These are phyloP conservation scores for Aleiodes sp. DNA, from an alignment of 1,140 invertebrate genomes.

Conservation along the genomic window DNA sequence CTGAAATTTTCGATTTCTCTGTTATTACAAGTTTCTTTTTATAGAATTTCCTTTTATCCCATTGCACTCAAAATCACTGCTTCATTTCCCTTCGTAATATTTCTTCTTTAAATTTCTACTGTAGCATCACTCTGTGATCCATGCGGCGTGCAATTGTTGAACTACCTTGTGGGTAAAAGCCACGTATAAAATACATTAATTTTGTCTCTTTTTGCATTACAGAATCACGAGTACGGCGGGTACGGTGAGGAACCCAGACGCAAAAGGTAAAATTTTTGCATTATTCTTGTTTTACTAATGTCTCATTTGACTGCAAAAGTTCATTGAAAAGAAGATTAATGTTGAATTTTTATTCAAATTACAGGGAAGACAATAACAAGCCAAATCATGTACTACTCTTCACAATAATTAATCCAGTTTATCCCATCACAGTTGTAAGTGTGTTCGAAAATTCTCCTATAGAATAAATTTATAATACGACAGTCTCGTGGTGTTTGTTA, in stretches of 20 bases:
- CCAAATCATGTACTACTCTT: slow-evolving; percentile 94
- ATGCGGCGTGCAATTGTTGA: background rate
- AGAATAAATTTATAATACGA: slow-evolving; percentile 14
- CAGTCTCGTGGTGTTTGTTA: slow-evolving; percentile 9
- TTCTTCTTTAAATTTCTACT: background rate
- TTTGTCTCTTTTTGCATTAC: slow-evolving; percentile 50
- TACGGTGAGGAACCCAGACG: slow-evolving; percentile 66
- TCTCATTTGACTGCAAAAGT: background rate
- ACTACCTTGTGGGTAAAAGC: too few relatives aligned
- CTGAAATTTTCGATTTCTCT: too few relatives aligned
- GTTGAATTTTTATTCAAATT: slow-evolving; percentile 41
- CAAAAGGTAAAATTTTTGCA: slow-evolving; percentile 56
- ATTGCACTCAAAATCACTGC: too few relatives aligned
- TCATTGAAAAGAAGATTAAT: slow-evolving; percentile 21
- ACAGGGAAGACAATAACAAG: slow-evolving; percentile 67
- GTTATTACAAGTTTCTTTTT: too few relatives aligned
- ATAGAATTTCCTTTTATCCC: too few relatives aligned
- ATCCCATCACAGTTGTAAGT: slow-evolving; percentile 99
- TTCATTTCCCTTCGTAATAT: background rate
- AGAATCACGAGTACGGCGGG: slow-evolving; percentile 65
- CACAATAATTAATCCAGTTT: slow-evolving; percentile 96
- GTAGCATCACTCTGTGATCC: background rate
- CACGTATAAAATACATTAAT: too few relatives aligned
- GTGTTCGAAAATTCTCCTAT: slow-evolving; percentile 8
- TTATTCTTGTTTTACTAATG: background rate